These are phyloP conservation scores for Atlantisia rogersi DNA, from an alignment of 2,113 vertebrate species.

Conservation along the genomic window DNA sequence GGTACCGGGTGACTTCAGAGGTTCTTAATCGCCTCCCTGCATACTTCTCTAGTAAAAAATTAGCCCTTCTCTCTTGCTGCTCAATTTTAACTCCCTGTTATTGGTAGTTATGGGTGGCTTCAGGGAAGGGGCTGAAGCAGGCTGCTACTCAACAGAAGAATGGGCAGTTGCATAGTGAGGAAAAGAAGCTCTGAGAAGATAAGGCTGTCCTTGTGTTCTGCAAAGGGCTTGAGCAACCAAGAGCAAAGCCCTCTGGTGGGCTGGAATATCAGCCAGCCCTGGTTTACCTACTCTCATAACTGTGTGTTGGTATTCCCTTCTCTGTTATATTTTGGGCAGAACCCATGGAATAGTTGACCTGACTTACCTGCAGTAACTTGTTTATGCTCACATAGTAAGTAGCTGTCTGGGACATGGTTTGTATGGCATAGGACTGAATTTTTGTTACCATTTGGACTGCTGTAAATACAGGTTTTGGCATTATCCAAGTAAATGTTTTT, in stretches of 20 bases:
- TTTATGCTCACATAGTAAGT: background rate
- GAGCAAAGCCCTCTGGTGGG: background rate
- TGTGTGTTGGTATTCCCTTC: background rate
- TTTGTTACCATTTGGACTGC: background rate
- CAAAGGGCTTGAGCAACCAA: background rate
- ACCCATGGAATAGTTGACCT: background rate
- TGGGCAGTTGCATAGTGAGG: background rate
- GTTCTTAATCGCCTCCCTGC: background rate
- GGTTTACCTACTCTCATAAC: background rate
- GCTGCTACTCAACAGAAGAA: background rate
- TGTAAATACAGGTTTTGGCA: background rate
- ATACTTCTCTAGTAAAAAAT: background rate
- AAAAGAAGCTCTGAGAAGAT: slow-evolving; percentile 11
- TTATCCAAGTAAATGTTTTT: background rate
- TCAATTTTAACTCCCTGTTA: background rate
- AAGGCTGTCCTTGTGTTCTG: background rate
- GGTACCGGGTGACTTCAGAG: background rate
- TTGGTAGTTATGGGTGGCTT: background rate
- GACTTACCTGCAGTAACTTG: background rate
- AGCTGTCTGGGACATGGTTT: background rate
- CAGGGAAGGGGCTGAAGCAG: background rate
- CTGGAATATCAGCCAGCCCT: background rate
- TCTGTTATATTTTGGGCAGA: background rate
- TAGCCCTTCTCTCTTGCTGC: background rate
- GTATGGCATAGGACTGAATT: background rate